Percentiles rank a stretch among this genome's conserved stretches.
phyloP scores from a whole-genome alignment of 2,797 vertebrate genomes.

The Centroberyx gerrardi region DNA sequence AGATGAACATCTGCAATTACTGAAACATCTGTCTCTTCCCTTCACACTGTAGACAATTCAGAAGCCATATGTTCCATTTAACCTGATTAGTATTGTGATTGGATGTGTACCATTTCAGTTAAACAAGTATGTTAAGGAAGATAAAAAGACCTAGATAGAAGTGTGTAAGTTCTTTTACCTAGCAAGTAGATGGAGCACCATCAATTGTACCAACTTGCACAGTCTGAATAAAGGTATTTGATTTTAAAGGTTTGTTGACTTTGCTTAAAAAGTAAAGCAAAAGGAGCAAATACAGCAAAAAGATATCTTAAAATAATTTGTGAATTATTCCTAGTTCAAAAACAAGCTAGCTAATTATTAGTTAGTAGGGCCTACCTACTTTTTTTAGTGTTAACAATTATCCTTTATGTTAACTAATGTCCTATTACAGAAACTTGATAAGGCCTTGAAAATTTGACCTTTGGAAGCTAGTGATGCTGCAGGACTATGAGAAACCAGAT shows the following conservation, averaged over 20 bases:
- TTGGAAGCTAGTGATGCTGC: too few relatives aligned
- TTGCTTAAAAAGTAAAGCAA: neutral
- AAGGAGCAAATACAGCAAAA: neutral
- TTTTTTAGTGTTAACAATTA: too few relatives aligned
- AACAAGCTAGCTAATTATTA: too few relatives aligned
- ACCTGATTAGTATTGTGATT: slow-evolving; percentile 81
- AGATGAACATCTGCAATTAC: slow-evolving; percentile 50
- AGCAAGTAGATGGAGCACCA: slow-evolving; percentile 57
- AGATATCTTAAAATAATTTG: too few relatives aligned
- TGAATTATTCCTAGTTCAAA: too few relatives aligned
- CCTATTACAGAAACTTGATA: too few relatives aligned
- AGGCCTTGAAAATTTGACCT: too few relatives aligned
- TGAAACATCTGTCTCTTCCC: slow-evolving; percentile 45
- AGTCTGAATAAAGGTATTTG: slow-evolving; percentile 83
- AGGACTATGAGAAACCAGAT: too few relatives aligned
- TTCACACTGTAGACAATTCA: slow-evolving; percentile 68
- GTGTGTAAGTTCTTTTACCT: slow-evolving; percentile 76
- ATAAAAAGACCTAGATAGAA: slow-evolving; percentile 60
- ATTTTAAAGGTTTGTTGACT: slow-evolving; percentile 63
- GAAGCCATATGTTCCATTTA: slow-evolving; percentile 76
- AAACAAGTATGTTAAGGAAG: slow-evolving; percentile 30
- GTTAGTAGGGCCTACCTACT: too few relatives aligned
- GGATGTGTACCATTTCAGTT: slow-evolving; percentile 76
- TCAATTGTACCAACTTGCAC: slow-evolving; percentile 80
- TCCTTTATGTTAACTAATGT: too few relatives aligned